phyloP scores from a whole-genome alignment of 1,140 invertebrate genomes.

The Euura lappo region DNA sequence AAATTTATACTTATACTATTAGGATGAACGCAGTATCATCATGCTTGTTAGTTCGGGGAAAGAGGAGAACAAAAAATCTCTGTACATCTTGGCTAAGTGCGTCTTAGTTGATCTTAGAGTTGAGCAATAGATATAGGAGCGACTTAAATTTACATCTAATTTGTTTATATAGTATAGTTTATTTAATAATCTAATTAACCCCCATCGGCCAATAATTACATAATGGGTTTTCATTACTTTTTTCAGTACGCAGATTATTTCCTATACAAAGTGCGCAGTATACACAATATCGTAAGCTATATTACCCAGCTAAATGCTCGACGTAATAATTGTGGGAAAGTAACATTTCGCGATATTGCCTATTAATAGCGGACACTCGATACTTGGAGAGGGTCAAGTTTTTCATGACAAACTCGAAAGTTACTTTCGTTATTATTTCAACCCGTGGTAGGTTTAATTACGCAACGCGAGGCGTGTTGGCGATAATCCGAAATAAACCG shows the following conservation, averaged over 20 bases:
- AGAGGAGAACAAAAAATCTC: not conserved
- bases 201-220: not conserved
- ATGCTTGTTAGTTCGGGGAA: not conserved
- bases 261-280: no score
- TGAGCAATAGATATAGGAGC: conserved; percentile 5
- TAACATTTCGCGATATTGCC: not conserved
- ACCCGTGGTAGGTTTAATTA: not conserved
- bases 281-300: no score
- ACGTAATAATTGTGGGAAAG: not conserved
- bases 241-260: no score
- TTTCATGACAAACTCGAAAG: not conserved
- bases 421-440: not conserved
- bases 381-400: not conserved
- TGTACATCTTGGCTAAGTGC: conserved; percentile 2
- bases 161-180: not conserved
- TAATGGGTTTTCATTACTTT: not conserved
- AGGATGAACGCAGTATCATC: not conserved
- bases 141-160: not conserved
- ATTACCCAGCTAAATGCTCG: not conserved
- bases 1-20: no score
- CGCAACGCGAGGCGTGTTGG: not conserved
- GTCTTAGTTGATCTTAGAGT: not conserved
- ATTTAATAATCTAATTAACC: not conserved
- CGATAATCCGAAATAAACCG: not conserved
- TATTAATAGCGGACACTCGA: not conserved